Base-by-base conservation (phyloP, 2,888 invertebrate species). In the Chironomus tentans region DNA sequence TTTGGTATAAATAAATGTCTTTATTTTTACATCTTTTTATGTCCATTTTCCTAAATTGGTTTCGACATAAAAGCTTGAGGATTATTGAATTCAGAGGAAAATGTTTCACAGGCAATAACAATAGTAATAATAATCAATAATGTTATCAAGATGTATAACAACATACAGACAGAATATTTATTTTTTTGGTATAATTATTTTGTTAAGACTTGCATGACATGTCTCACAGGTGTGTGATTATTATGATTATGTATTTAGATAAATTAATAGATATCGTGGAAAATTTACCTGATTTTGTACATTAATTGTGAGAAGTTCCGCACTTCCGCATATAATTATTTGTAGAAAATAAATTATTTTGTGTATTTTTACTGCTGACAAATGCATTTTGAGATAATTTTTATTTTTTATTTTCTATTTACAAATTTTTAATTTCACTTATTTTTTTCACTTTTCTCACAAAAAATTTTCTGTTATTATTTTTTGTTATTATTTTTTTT, bases 261-360 rank as follows among this genome's bases (percentile, higher is more conserved):
- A 24, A 50, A 71, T 21, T 15, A 22, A 56, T 22, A 22, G 71
- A 71, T 48, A 13, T 3, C 28, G 24, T 4, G 3, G 21, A 21
- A 2, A 50, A 71, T 50, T 72, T 72, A 72, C 72, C 72, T 72
- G 72, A 72, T 72, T 72, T 72, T 72, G 72, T 50, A 72, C 72
- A 72, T 72, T 72, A 3, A 72, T 61, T 72, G 50, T 50, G 21
- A 72, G 62, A 24, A 72, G 38, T 62, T 72, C 72, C 2, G 61
- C 72, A 61, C 38, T 28, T 15, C 22, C 56, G 61, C 6, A 28
- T 12, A 62, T 46, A 18, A 61, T 61, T 72, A 22, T 62, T 24
- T 70, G 72, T 61, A 72, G 72, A 62, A 72, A 62, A 61, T 62
- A 72, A 21, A 72, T 28, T 18, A 65, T 10, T 21, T 38, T 38